phyloP scores from a whole-genome alignment of 2,113 vertebrate species.

The Cyanocitta stelleri region DNA sequence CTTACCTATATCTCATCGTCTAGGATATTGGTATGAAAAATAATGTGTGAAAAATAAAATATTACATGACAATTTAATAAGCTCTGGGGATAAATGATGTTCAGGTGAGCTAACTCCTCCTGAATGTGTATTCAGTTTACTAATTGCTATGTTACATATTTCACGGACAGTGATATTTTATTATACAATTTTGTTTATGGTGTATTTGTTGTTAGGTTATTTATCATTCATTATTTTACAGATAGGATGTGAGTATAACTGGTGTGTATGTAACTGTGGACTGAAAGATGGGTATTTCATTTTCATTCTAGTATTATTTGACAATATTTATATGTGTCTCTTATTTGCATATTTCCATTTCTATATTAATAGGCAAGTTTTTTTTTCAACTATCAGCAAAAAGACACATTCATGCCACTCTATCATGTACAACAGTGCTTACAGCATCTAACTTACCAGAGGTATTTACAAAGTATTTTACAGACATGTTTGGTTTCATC shows the following conservation, averaged over 20 bases:
- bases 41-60: not conserved
- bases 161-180: not conserved
- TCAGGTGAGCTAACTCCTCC: not conserved
- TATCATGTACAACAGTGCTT: not conserved
- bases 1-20: not conserved
- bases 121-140: not conserved
- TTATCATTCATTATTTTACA: not conserved
- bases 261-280: not conserved
- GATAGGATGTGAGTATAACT: not conserved
- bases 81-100: not conserved
- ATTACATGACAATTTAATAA: not conserved
- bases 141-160: not conserved
- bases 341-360: not conserved
- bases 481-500: slow-evolving; percentile 37
- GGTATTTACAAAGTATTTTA: not conserved
- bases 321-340: not conserved
- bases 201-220: not conserved
- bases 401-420: not conserved
- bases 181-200: not conserved
- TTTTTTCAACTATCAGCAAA: not conserved
- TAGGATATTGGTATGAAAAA: not conserved
- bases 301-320: not conserved
- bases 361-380: not conserved
- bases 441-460: slow-evolving; percentile 6
- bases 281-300: not conserved